Evolutionary conservation across 2,797 vertebrate species (phyloP).

Genomic region (Fistularia commersonii): DNA sequence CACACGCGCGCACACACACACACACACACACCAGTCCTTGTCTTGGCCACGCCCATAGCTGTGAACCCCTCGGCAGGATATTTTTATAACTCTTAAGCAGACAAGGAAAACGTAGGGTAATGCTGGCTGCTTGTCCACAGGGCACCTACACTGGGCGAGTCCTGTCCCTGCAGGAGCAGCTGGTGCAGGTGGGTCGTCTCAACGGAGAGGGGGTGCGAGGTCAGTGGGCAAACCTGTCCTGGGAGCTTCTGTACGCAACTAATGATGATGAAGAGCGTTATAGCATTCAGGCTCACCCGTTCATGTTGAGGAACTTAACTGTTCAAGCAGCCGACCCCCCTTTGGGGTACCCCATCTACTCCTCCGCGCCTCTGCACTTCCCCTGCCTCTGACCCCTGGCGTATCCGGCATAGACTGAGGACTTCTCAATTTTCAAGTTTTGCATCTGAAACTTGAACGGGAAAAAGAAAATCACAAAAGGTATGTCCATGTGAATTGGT

Average conservation of each 20-base stretch:
- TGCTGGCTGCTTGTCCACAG: slow-evolving; percentile 61
- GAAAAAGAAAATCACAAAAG: background rate
- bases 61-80: no score
- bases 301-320: slow-evolving; percentile 91
- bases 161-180: slow-evolving; percentile 88
- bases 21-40: background rate
- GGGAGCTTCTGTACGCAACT: slow-evolving; percentile 96
- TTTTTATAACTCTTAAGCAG: no score
- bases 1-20: no score
- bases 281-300: slow-evolving; percentile 95
- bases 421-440: background rate
- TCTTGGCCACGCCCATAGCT: background rate
- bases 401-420: background rate
- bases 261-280: slow-evolving; percentile 97
- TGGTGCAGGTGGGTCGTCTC: slow-evolving; percentile 88
- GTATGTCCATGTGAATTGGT: slow-evolving; percentile 4
- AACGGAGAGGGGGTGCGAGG: slow-evolving; percentile 90
- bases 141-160: slow-evolving; percentile 92
- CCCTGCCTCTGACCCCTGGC: slow-evolving; percentile 76
- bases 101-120: background rate
- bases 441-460: background rate
- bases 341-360: slow-evolving; percentile 94
- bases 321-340: slow-evolving; percentile 95
- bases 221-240: slow-evolving; percentile 97
- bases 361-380: slow-evolving; percentile 86